These are phyloP conservation scores for Graptemys geographica DNA, from an alignment of 2,797 vertebrate species.

Conservation along the genomic window DNA sequence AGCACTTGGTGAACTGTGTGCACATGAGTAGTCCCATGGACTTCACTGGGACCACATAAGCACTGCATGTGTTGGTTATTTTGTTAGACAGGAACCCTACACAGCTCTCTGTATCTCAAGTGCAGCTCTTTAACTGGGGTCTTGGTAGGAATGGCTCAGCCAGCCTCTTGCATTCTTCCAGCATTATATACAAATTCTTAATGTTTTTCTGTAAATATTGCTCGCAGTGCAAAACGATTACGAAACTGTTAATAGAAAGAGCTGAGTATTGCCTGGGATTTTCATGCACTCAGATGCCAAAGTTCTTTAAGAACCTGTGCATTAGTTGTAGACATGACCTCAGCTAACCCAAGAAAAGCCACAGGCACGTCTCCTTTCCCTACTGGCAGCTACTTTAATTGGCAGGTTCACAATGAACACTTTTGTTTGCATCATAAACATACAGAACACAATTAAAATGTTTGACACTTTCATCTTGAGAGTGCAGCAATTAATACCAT, in stretches of 20 bases:
- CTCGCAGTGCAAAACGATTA: slow-evolving; percentile 35
- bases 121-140: neutral
- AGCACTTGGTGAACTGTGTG: neutral
- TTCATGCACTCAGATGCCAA: slow-evolving; percentile 20
- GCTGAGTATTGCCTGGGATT: slow-evolving; percentile 43
- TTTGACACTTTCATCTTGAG: slow-evolving; percentile 77
- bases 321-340: slow-evolving; percentile 74
- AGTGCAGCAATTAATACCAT: slow-evolving; percentile 70
- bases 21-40: neutral
- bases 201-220: slow-evolving; percentile 45
- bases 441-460: slow-evolving; percentile 69
- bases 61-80: neutral
- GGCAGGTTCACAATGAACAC: slow-evolving; percentile 81
- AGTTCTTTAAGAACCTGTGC: slow-evolving; percentile 70
- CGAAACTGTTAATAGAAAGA: slow-evolving; percentile 56
- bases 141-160: slow-evolving; percentile 1
- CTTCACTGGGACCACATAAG: neutral
- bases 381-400: slow-evolving; percentile 74
- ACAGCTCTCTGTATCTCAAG: neutral
- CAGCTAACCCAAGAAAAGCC: slow-evolving; percentile 75
- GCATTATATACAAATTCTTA: neutral
- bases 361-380: slow-evolving; percentile 68
- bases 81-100: neutral
- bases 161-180: slow-evolving; percentile 15
- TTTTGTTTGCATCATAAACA: slow-evolving; percentile 82